These are phyloP conservation scores for Mormyrus proboscirostris DNA, from an alignment of 2,797 vertebrate genomes.

Conservation along the genomic window DNA sequence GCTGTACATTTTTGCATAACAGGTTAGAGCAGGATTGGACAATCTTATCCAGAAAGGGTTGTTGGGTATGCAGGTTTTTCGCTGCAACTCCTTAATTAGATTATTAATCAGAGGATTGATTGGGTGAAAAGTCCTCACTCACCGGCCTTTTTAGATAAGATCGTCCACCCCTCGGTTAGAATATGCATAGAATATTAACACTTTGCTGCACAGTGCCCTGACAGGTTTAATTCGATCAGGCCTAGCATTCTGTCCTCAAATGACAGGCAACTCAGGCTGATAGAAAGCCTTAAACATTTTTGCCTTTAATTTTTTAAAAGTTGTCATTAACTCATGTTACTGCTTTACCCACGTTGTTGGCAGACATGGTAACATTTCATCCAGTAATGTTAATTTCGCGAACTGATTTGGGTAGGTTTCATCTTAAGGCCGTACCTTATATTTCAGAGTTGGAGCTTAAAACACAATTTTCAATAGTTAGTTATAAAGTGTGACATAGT, in stretches of 20 bases:
- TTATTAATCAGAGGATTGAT: not conserved
- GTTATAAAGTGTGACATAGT: not conserved
- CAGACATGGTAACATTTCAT: not conserved
- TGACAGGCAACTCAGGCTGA: not conserved
- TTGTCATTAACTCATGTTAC: not conserved
- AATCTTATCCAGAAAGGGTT: not conserved
- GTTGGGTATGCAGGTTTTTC: not conserved
- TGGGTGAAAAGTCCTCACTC: not conserved
- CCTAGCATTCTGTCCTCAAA: not conserved
- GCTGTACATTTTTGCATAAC: not conserved
- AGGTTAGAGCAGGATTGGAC: not conserved
- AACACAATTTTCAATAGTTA: not conserved
- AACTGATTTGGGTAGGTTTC: not conserved
- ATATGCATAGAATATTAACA: not conserved
- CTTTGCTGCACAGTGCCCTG: not conserved
- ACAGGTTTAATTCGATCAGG: not conserved
- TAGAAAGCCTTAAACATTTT: not conserved
- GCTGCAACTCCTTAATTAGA: not conserved
- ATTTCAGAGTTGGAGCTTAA: not conserved
- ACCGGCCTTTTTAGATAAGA: not conserved
- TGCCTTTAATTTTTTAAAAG: not conserved
- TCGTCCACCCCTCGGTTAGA: not conserved
- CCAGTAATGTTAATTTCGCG: not conserved
- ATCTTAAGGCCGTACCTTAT: not conserved
- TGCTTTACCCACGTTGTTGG: not conserved